These are phyloP conservation scores for Chrosomus eos DNA, from an alignment of 2,797 vertebrate genomes.

Conservation along the genomic window DNA sequence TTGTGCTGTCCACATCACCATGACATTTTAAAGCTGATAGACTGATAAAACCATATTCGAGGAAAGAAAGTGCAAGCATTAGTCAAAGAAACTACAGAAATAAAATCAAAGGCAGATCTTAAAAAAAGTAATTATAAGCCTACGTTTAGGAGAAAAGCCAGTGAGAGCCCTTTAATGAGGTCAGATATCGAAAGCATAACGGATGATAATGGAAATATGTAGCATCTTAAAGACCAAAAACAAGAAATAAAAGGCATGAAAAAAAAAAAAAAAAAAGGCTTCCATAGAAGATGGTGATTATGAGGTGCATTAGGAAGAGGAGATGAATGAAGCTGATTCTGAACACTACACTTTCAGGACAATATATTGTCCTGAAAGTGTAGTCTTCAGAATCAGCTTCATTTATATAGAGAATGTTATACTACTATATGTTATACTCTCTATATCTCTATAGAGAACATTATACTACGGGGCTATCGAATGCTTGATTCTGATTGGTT, in stretches of 20 bases:
- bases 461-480: neutral
- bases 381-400: too few relatives aligned
- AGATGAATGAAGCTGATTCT: neutral
- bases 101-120: neutral
- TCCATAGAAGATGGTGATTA: neutral
- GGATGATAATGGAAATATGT: slow-evolving; percentile 5
- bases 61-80: neutral
- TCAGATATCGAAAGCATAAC: neutral
- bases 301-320: neutral
- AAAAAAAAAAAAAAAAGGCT: neutral
- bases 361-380: too few relatives aligned
- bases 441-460: too few relatives aligned
- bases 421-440: too few relatives aligned
- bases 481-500: too few relatives aligned
- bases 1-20: neutral
- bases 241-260: slow-evolving; percentile 3
- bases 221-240: neutral
- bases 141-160: slow-evolving; percentile 2
- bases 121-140: slow-evolving; percentile 5
- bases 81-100: neutral
- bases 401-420: too few relatives aligned
- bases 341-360: neutral
- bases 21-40: slow-evolving; percentile 9
- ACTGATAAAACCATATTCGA: slow-evolving; percentile 1
- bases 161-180: slow-evolving; percentile 2